These are phyloP conservation scores for Pegoplata infirma DNA, from an alignment of 2,888 invertebrate species.

Conservation along the genomic window DNA sequence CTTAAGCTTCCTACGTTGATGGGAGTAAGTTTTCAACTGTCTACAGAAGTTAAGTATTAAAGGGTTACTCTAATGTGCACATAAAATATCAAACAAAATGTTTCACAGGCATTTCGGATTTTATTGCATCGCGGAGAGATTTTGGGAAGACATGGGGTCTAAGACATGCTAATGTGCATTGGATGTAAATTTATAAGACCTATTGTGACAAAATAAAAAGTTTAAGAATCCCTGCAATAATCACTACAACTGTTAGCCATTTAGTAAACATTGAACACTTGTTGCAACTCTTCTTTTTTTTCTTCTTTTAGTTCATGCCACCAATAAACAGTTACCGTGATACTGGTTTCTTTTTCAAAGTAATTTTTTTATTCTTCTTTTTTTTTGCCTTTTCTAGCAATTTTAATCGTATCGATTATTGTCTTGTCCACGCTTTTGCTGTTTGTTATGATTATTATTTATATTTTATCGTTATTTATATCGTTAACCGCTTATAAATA, in stretches of 20 bases:
- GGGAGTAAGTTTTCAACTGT: too few relatives aligned
- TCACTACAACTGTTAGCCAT: constrained; percentile 33
- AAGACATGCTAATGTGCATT: too few relatives aligned
- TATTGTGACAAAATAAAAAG: too few relatives aligned
- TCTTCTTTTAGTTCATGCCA: background rate
- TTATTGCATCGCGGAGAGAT: too few relatives aligned
- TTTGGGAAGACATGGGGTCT: too few relatives aligned
- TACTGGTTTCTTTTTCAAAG: constrained; percentile 30
- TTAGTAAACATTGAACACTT: constrained; percentile 53
- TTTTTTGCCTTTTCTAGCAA: constrained; percentile 15
- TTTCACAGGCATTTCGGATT: too few relatives aligned
- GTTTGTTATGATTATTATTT: constrained; percentile 55
- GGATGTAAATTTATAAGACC: too few relatives aligned
- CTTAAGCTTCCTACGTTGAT: too few relatives aligned
- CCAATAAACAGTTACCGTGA: constrained; percentile 42
- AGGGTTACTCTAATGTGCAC: too few relatives aligned
- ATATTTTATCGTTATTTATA: constrained; percentile 34
- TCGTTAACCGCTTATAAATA: background rate
- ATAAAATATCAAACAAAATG: too few relatives aligned
- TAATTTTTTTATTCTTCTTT: constrained; percentile 4
- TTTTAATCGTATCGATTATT: constrained; percentile 43
- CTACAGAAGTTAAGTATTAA: too few relatives aligned
- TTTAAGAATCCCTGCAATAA: constrained; percentile 22
- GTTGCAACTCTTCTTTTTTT: constrained; percentile 46
- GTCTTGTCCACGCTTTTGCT: constrained; percentile 61